Evolutionary conservation across 1,140 invertebrate genomes (phyloP).

Genomic region (Drosophila sucinea): DNA sequence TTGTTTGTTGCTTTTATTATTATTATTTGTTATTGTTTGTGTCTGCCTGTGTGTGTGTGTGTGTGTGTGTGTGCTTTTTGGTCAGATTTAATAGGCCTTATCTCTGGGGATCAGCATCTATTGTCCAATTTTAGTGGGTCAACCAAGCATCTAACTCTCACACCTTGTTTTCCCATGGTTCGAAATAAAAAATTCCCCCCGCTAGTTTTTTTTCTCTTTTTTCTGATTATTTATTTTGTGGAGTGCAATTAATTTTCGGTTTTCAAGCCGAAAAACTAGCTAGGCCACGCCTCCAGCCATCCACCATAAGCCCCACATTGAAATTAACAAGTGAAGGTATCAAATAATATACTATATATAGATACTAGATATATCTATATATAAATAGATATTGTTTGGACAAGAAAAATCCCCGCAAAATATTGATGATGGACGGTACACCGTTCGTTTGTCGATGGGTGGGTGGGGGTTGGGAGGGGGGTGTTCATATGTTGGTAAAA

Average conservation of each 20-base stretch:
- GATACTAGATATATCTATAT: neutral
- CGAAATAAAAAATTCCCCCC: conserved; percentile 38
- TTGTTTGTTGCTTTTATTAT: neutral
- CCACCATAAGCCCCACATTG: neutral
- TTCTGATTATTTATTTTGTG: neutral
- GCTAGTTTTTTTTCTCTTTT: neutral
- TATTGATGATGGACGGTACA: neutral
- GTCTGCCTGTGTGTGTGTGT: too few relatives aligned
- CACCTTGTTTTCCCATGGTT: conserved; percentile 38
- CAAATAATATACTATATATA: conserved; percentile 9
- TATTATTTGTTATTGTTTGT: neutral
- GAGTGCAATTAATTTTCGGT: conserved; percentile 52
- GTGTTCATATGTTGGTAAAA: neutral
- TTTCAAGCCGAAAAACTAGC: conserved; percentile 24
- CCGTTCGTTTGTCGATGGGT: neutral
- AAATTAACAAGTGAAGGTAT: neutral
- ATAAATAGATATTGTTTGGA: conserved; percentile 4
- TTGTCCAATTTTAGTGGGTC: conserved; percentile 13
- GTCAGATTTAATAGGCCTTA: conserved; percentile 10
- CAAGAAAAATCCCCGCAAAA: conserved; percentile 8
- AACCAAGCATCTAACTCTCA: conserved; percentile 13
- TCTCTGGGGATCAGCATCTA: neutral
- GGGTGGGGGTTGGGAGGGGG: neutral
- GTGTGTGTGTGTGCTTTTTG: neutral
- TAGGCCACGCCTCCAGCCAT: conserved; percentile 21